phyloP scores from a whole-genome alignment of 2,113 vertebrate genomes.

The Kryptolebias marmoratus region DNA sequence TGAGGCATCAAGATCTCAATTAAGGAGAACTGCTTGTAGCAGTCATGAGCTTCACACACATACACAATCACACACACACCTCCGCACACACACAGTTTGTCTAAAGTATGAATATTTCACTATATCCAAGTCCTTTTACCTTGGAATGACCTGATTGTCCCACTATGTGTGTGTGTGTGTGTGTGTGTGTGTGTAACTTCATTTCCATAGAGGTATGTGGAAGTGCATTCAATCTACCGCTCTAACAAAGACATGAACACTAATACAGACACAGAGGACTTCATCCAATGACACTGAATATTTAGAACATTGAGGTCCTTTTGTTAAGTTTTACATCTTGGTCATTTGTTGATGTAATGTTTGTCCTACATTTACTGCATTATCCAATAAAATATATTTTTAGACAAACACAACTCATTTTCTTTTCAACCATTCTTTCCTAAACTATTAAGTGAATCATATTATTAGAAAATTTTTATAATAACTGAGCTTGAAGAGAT shows the following conservation, averaged over 20 bases:
- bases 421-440: background rate
- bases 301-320: slow-evolving; percentile 61
- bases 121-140: slow-evolving; percentile 77
- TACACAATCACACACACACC: slow-evolving; percentile 10
- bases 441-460: slow-evolving; percentile 1
- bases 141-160: slow-evolving; percentile 78
- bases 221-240: slow-evolving; percentile 79
- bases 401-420: slow-evolving; percentile 19
- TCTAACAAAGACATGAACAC: slow-evolving; percentile 69
- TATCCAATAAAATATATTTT: slow-evolving; percentile 11
- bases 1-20: slow-evolving; percentile 74
- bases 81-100: slow-evolving; percentile 24
- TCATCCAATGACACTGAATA: slow-evolving; percentile 75
- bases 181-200: slow-evolving; percentile 62
- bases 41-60: slow-evolving; percentile 50
- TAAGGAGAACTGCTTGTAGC: slow-evolving; percentile 69
- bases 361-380: slow-evolving; percentile 32
- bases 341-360: slow-evolving; percentile 23
- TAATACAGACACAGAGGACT: slow-evolving; percentile 74
- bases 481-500: background rate
- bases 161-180: slow-evolving; percentile 51
- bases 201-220: slow-evolving; percentile 80
- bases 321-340: slow-evolving; percentile 46
- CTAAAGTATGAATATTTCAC: slow-evolving; percentile 75
- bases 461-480: background rate